phyloP scores from a whole-genome alignment of 53 echinoderm and acorn worm genomes.

The Echinometra lucunter region DNA sequence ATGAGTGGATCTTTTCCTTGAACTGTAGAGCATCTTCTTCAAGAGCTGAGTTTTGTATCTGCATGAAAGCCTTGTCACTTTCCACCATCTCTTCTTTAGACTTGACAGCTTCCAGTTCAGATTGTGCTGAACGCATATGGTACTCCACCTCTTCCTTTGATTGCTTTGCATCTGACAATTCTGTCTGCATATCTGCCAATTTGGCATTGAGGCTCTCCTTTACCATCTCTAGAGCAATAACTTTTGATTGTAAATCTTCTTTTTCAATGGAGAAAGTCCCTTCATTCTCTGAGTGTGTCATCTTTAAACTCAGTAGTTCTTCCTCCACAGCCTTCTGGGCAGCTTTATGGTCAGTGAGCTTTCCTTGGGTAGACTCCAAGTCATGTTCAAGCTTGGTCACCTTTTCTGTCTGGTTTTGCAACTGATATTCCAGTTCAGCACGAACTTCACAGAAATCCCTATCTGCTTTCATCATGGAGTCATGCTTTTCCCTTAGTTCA shows the following conservation, averaged over 20 bases:
- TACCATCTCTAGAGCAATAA: conserved; percentile 47
- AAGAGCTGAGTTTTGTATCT: conserved; percentile 33
- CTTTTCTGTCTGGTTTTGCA: conserved; percentile 45
- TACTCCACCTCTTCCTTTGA: conserved; percentile 61
- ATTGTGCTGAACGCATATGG: conserved; percentile 48
- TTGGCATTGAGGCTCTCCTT: conserved; percentile 29
- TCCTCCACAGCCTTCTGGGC: conserved; percentile 40
- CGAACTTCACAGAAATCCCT: conserved; percentile 66
- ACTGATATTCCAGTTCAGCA: conserved; percentile 71
- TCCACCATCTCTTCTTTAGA: conserved; percentile 25
- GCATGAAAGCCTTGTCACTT: conserved; percentile 47
- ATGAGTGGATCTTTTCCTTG: conserved; percentile 14
- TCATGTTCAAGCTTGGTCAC: conserved; percentile 44
- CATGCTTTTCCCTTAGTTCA: conserved; percentile 69
- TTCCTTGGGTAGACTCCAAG: conserved; percentile 49
- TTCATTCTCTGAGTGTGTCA: conserved; percentile 9
- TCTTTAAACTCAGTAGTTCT: conserved; percentile 67
- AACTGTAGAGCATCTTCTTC: conserved; percentile 48
- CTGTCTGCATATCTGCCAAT: conserved; percentile 13
- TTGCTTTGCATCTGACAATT: conserved; percentile 15
- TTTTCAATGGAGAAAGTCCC: conserved; percentile 56
- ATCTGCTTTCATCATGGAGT: conserved; percentile 69
- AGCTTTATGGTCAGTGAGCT: conserved; percentile 53
- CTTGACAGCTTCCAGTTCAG: conserved; percentile 58
- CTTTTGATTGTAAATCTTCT: conserved; percentile 57